Base-by-base conservation (phyloP, 2,113 vertebrate species). In the Pachycephala philippinensis region DNA sequence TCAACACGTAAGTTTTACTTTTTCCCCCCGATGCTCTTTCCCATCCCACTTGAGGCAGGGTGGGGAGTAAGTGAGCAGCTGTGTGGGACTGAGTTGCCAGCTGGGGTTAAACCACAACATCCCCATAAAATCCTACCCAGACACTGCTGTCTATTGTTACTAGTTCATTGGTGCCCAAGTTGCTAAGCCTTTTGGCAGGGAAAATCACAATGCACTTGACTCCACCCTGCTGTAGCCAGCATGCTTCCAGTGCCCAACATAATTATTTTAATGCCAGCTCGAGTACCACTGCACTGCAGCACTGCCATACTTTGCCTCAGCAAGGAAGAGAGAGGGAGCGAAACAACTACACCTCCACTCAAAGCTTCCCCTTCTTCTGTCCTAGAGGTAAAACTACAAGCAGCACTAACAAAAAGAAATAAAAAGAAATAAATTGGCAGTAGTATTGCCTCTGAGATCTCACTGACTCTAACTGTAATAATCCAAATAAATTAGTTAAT, bases 121-220 rank as follows among this genome's bases (percentile, higher is more conserved):
- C 26, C n/a, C 31, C 40, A 50, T 66, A 83, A 90, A 95, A 85
- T 93, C 66, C 66, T 63, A 52, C 60, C 45, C 76, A 86, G 79
- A 81, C 59, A 30, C 33, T 90, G 86, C 60, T 96, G 69, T 64
- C 94, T 90, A 40, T 83, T 94, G 54, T 85, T 89, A 77, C 20
- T 69, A 30, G 54, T 59, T 90, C 80, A 47, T 7, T 89, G 93
- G 56, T 84, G 76, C 69, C 84, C 17, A 30, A 80, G 83, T 19
- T 86, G 80, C 68, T 90, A 89, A 75, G 89, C 47, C 56, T 95
- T 90, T 89, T 96, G 95, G 93, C 91, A 95, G 49, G 15, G 37
- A 89, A 94, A 94, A 91, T 75, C 69, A 87, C 84, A 89, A 90
- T 60, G 56, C 79, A 81, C 84, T 87, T 80, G 84, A 89, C 77